Evolutionary conservation across 1,140 invertebrate genomes (phyloP), one percentile per base, ranked within the genome.

Genomic region (Oncopodura yosiiana): DNA sequence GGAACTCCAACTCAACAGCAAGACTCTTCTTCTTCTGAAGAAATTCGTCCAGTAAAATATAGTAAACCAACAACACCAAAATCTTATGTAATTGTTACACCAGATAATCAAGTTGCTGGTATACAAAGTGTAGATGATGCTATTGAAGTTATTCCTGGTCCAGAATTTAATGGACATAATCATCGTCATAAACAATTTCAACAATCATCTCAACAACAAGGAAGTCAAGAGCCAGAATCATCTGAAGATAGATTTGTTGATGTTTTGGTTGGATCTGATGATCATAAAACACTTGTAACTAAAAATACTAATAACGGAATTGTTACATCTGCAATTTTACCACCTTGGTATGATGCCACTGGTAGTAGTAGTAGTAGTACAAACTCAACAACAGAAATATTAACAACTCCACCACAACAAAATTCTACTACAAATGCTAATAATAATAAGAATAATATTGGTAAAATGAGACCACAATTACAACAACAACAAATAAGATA

Each of bases 301-400:
- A 64, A 64, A 39, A 23, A 61, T 26, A 61, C 59, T 12, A 56
- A 58, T 0, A 43, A 51, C 36, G 59, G 58, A 27, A 51, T 64
- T 16, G 44, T 64, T 3, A 64, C 62, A 0, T 61, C 62, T 18
- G 62, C 56, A 5, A 64, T 61, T 29, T 32, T 64, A 16, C 62
- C 62, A 11, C 54, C 62, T 3, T 64, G 62, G 62, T 64, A 49
- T 34, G 56, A 61, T 23, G 24, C 38, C 8, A n/a, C n/a, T n/a
- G n/a, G n/a, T n/a, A n/a, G n/a, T n/a, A 27, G 19, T 6, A 23
- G 26, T 3, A 9, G 23, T 2, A 51, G n/a, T 16, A 37, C 16
- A 12, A 41, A 19, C 11, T 32, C 45, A 3, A n/a, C 8, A 34
- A 34, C 8, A 34, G 30, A 34, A n/a, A 34, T n/a, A n/a, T n/a